A percentile compares a stretch with the other conserved stretches of the same genome.
phyloP scores from a whole-genome alignment of 2,888 invertebrate genomes.

The Tetragonisca angustula region DNA sequence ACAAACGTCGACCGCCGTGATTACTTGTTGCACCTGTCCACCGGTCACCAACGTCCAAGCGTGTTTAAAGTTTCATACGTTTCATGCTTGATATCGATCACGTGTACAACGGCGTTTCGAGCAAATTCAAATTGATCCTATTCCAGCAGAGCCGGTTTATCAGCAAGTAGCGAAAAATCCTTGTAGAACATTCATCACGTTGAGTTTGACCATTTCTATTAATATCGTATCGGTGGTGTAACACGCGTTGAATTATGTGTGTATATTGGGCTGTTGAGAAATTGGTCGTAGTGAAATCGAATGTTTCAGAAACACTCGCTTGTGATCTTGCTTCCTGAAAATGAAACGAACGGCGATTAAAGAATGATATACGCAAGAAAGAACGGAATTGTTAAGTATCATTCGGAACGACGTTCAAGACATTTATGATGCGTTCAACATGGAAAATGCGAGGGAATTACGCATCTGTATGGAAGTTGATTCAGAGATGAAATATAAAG shows the following conservation, averaged over 20 bases:
- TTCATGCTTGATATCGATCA: conserved; percentile 18
- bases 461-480: not conserved
- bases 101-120: conserved; percentile 9
- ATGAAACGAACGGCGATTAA: not conserved
- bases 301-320: not conserved
- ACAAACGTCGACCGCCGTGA: conserved; percentile 32
- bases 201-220: conserved; percentile 39
- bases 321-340: not conserved
- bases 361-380: not conserved
- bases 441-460: too few species aligned
- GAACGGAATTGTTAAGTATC: not conserved
- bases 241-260: conserved; percentile 19
- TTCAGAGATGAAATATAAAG: not conserved
- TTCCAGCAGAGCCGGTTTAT: conserved; percentile 34
- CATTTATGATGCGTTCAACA: not conserved
- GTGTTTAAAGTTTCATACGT: conserved; percentile 25
- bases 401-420: not conserved
- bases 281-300: not conserved
- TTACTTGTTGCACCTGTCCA: conserved; percentile 49
- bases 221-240: conserved; percentile 23
- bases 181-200: conserved; percentile 27
- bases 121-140: conserved; percentile 25
- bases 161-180: conserved; percentile 24
- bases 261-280: not conserved
- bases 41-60: conserved; percentile 29